Base-by-base conservation (phyloP, 53 echinoderm and acorn worm species). In the Echinarachnius parma region DNA sequence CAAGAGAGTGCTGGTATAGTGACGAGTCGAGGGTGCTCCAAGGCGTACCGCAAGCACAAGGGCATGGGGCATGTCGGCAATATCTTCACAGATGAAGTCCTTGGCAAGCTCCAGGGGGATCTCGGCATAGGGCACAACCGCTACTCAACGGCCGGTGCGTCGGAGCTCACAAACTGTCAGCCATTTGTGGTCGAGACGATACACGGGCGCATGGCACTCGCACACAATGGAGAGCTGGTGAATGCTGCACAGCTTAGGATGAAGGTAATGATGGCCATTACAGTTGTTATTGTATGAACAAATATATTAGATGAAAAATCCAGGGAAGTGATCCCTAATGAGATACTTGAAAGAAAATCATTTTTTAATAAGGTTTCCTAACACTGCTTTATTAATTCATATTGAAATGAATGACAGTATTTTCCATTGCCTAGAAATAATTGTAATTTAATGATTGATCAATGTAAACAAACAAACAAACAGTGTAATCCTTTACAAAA, bases 1-100 rank as follows among this genome's bases (percentile, higher is more conserved):
- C 98, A 98, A 65, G 98, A 98, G 49, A 98, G 98, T 78, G 88
- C 91, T 2, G 98, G 98, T n/a, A 91, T 98, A 15, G 59, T 98
- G 46, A 98, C 98, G 25, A 87, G 91, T 59, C 72, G 63, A 25
- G 82, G 88, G 1, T 66, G 61, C 20, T 61, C 76, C 25, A 49
- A 81, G 28, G 47, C 76, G n/a, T 91, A 92, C 56, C 78, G 67
- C 47, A 98, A 92, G 58, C 98, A 98, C 83, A 91, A 88, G 37
- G 98, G 86, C 53, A 92, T 91, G 98, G 98, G 91, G 10, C 56
- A 91, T 75, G 98, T 98, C 21, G 84, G 86, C 31, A 28, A 81
- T 27, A 98, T 98, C 60, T 98, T 98, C 48, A 75, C 60, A 1
- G 88, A 89, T 20, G 98, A 98, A 18, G 48, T 83, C 56, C 75